A percentile compares a stretch with the other conserved stretches of the same genome.
Evolutionary conservation across 2,113 vertebrate genomes (phyloP).

Genomic region (Pantherophis guttatus): DNA sequence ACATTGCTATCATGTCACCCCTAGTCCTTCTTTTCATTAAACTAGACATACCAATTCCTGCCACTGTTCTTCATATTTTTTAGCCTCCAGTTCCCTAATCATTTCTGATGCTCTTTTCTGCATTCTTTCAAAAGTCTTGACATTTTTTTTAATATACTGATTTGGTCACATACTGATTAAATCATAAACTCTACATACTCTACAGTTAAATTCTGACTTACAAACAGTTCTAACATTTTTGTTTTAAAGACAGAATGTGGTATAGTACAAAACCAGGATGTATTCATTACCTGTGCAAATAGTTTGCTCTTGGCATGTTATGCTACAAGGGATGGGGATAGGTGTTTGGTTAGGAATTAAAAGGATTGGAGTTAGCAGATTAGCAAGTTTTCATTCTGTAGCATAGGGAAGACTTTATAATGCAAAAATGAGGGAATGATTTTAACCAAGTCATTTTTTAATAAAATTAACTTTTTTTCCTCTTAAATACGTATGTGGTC

Average conservation of each 20-base stretch:
- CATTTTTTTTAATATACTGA: not conserved
- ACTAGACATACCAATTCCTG: too few species aligned
- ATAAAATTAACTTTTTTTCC: not conserved
- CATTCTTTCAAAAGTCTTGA: too few species aligned
- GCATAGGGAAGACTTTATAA: not conserved
- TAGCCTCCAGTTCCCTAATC: not conserved
- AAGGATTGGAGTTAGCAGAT: not conserved
- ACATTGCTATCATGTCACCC: too few species aligned
- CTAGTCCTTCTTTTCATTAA: too few species aligned
- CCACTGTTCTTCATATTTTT: not conserved
- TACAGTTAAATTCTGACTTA: not conserved
- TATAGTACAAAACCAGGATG: not conserved
- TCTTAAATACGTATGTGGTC: not conserved
- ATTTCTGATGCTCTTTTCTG: not conserved
- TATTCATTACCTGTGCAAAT: not conserved
- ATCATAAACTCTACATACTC: not conserved
- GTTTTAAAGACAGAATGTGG: not conserved
- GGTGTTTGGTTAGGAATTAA: not conserved
- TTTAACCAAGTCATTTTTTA: not conserved
- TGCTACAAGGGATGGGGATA: not conserved
- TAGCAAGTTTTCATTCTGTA: not conserved
- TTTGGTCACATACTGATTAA: not conserved
- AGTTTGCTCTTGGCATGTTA: not conserved
- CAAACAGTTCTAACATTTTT: not conserved
- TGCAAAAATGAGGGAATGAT: not conserved